Evolutionary conservation across 2,888 invertebrate species (phyloP).

Genomic region (Heliconius erato): DNA sequence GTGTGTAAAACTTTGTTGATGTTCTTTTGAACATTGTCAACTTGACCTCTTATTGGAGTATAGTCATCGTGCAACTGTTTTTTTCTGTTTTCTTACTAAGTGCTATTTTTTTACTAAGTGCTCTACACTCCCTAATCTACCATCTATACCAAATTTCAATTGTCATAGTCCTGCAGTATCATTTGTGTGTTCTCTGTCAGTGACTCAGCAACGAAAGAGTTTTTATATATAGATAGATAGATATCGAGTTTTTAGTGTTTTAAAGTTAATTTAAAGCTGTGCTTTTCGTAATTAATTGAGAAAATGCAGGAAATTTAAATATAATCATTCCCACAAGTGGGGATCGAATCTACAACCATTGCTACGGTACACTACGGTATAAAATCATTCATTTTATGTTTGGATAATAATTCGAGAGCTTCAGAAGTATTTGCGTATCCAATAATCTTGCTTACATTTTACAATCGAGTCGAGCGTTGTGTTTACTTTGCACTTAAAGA

Average conservation of each 20-base stretch:
- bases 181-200: too few relatives aligned
- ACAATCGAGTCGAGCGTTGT: background rate
- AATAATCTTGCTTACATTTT: conserved; percentile 32
- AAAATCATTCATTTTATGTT: background rate
- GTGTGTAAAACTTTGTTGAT: background rate
- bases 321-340: background rate
- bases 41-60: too few relatives aligned
- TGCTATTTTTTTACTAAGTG: too few relatives aligned
- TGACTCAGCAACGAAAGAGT: too few relatives aligned
- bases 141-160: too few relatives aligned
- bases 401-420: conserved; percentile 10
- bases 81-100: too few relatives aligned
- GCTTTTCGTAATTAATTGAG: background rate
- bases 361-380: background rate
- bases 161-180: too few relatives aligned
- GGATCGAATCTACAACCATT: background rate
- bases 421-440: conserved; percentile 37
- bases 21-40: too few relatives aligned
- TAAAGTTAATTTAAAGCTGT: background rate
- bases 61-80: too few relatives aligned
- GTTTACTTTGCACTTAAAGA: background rate
- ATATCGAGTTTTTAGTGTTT: background rate
- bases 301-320: background rate
- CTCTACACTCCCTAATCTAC: too few relatives aligned
- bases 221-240: too few relatives aligned